Conservation (phyloP, 2,113 vertebrate genomes). For the Sula dactylatra region DNA sequence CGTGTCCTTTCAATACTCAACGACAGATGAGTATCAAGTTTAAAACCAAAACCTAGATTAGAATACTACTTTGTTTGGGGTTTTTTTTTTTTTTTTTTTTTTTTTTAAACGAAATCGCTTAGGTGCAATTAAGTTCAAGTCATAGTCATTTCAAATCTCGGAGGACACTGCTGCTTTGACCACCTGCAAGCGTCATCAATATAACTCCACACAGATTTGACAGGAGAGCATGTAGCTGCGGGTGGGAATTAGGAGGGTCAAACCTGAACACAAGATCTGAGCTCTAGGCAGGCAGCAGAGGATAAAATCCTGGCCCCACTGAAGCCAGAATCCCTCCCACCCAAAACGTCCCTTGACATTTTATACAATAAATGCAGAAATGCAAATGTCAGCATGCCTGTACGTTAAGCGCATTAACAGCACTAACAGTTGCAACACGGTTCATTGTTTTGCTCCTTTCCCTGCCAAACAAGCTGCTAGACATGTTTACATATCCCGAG, state of each 20-base stretch:
- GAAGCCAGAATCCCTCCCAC: rapidly evolving
- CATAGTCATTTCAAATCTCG: background rate
- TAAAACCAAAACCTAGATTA: background rate
- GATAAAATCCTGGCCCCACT: background rate
- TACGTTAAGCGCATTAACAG: background rate
- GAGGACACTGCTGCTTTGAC: background rate
- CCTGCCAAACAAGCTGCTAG: background rate
- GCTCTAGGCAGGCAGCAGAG: background rate
- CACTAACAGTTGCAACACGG: background rate
- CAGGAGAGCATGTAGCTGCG: background rate
- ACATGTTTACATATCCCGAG: background rate
- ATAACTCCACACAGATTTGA: background rate
- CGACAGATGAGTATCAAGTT: background rate
- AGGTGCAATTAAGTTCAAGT: conserved; percentile 6
- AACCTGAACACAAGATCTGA: background rate
- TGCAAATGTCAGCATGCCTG: background rate
- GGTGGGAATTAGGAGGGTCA: background rate
- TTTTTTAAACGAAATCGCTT: background rate
- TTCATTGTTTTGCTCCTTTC: background rate
- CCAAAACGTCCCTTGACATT: background rate
- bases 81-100: too few species aligned
- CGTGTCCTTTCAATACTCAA: background rate
- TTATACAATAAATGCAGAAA: background rate
- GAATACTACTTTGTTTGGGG: background rate
- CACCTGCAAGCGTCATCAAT: background rate